Base-by-base conservation (phyloP, 2,797 vertebrate species). In the Chanos chanos region DNA sequence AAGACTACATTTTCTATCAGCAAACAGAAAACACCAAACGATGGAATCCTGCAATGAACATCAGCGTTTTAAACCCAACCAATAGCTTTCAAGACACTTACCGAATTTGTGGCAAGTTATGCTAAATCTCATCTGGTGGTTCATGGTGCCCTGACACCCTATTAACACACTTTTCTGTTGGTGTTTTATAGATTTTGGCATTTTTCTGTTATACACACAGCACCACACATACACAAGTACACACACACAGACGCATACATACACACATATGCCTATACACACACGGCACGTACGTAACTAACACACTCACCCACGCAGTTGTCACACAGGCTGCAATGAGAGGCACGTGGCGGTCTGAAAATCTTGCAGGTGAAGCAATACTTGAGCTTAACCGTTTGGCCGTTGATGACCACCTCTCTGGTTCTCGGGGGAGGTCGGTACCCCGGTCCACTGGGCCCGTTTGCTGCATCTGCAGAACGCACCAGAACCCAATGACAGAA, bases 291-390 rank as follows among this genome's bases (percentile, higher is more conserved):
- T n/a, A n/a, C 16, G 7, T 12, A 31, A 55, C 40, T 49, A 39
- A 41, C 15, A 13, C 8, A 81, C 92, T 91, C 77, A 93, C 92
- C 92, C 77, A 94, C 92, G 62, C 92, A 93, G 84, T 93, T 93
- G 83, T 94, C 92, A 5, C 92, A 94, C 81, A 94, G 91, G 80
- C 92, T 92, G 84, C 92, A 94, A 79, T 93, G 92, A 0, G 92
- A 94, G 61, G 92, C 89, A 4, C 92, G 84, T 18, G 92, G 92
- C 0, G 92, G 92, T 9, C 92, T 85, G 81, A 94, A 94, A 83
- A 94, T 93, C 83, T 94, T 94, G 34, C 92, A 94, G 0, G 92
- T 94, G 58, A 93, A 94, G 76, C 92, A 94, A 47, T 93, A 94
- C 80, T 94, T 94, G 60, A 94, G 85, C 77, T 94, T 94, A 77